These are phyloP conservation scores for Sweltsa coloradensis DNA, from an alignment of 1,140 invertebrate genomes.

Conservation along the genomic window DNA sequence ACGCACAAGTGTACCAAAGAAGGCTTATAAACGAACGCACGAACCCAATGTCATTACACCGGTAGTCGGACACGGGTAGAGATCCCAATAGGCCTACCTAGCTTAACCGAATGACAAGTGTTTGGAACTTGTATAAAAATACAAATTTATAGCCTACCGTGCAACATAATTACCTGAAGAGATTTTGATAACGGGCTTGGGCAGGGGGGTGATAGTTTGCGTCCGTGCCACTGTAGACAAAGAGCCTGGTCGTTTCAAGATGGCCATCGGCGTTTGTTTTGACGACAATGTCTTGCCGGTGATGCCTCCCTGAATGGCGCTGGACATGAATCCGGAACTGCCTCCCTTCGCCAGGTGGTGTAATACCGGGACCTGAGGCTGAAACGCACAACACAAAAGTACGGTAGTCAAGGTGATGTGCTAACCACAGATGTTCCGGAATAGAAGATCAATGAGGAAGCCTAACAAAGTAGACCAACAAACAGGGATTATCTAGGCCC, in stretches of 20 bases:
- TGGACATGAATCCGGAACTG: not conserved
- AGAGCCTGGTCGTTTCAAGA: slow-evolving; percentile 39
- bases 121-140: no score
- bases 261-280: slow-evolving; percentile 27
- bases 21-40: no score
- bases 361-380: not conserved
- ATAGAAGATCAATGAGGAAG: not conserved
- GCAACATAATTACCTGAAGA: slow-evolving; percentile 29
- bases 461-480: no score
- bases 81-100: no score
- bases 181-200: slow-evolving; percentile 62
- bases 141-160: no score
- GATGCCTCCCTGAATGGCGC: slow-evolving; percentile 5
- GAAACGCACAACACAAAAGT: not conserved
- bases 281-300: slow-evolving; percentile 25
- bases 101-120: no score
- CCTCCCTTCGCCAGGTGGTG: not conserved
- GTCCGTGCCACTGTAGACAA: slow-evolving; percentile 44
- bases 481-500: no score
- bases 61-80: no score
- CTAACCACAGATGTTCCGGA: not conserved
- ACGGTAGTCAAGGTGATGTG: not conserved
- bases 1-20: no score
- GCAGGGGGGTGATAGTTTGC: slow-evolving; percentile 53
- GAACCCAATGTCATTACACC: no score